Base-by-base conservation (phyloP, 2,888 invertebrate species). In the Sturmia bella region DNA sequence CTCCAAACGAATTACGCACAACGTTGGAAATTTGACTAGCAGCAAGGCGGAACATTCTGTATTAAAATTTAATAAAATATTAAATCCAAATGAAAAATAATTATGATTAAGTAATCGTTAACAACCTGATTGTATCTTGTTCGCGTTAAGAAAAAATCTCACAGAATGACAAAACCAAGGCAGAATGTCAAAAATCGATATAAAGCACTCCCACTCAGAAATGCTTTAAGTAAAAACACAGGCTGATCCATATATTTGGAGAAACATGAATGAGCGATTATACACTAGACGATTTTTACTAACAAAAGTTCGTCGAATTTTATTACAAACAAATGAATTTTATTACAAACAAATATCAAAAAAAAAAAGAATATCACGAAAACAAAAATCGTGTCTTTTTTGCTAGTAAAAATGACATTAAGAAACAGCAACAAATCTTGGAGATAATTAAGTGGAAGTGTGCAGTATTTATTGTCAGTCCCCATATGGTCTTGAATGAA, bases 11-110 rank as follows among this genome's bases (percentile, higher is more conserved):
- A 82, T 89, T 87, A 39, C 90, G 89, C 24, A 92, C 83, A 73
- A 91, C 87, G 76, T 88, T 89, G 73, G 91, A 89, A 78, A 92
- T 85, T 86, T 92, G 91, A 80, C 90, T 87, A 81, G 91, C 91
- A 83, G 91, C 90, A 85, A 91, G 87, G 85, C 92, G 92, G 86
- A 93, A 92, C 93, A 93, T 93, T 88, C 90, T 92, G 63, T 32
- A 45, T 57, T 32, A 52, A 32, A 11, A 32, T 13, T 13, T 63
- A 63, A 24, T 48, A 15, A 56, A 45, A 57, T 37, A n/a, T 78
- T 76, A 19, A 41, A 57, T 6, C 50, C 41, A 66, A 80, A 41
- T n/a, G 11, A 19, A 21, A 45, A 61, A 50, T 63, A 70, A 74
- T 63, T 61, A 48, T 84, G 73, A 82, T 86, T 85, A 85, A 86